Evolutionary conservation across 2,888 invertebrate species (phyloP).

Genomic region (Pterostichus madidus): DNA sequence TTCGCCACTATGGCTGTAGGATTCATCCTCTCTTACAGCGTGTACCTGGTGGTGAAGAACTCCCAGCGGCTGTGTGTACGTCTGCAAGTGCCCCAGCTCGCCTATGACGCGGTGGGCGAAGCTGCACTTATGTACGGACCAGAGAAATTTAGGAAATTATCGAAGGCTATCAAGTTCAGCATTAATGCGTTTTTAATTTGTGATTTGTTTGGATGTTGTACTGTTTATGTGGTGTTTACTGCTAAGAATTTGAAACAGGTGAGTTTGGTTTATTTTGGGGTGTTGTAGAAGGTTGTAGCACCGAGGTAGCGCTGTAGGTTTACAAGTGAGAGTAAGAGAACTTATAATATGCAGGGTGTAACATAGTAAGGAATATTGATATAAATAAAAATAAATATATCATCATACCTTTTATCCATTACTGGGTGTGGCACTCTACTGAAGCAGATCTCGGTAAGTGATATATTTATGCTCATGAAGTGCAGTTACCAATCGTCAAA

Average conservation of each 20-base stretch:
- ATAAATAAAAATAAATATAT: too few species aligned
- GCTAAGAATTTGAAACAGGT: conserved; percentile 91
- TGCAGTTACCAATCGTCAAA: too few species aligned
- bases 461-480: too few species aligned
- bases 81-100: conserved; percentile 88
- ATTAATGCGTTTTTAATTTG: conserved; percentile 91
- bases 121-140: conserved; percentile 92
- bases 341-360: too few species aligned
- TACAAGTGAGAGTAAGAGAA: too few species aligned
- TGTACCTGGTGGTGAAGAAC: conserved; percentile 90
- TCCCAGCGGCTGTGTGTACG: conserved; percentile 89
- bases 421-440: too few species aligned
- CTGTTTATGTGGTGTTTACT: conserved; percentile 97
- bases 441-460: too few species aligned
- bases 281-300: too few species aligned
- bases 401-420: too few species aligned
- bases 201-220: conserved; percentile 97
- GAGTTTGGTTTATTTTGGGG: too few species aligned
- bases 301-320: too few species aligned
- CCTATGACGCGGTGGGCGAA: conserved; percentile 96
- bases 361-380: too few species aligned
- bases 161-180: conserved; percentile 85
- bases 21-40: conserved; percentile 90
- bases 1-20: conserved; percentile 88
- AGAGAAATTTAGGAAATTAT: conserved; percentile 84